Base-by-base conservation (phyloP, 2,797 vertebrate species). In the Sebastes taczanowskii region DNA sequence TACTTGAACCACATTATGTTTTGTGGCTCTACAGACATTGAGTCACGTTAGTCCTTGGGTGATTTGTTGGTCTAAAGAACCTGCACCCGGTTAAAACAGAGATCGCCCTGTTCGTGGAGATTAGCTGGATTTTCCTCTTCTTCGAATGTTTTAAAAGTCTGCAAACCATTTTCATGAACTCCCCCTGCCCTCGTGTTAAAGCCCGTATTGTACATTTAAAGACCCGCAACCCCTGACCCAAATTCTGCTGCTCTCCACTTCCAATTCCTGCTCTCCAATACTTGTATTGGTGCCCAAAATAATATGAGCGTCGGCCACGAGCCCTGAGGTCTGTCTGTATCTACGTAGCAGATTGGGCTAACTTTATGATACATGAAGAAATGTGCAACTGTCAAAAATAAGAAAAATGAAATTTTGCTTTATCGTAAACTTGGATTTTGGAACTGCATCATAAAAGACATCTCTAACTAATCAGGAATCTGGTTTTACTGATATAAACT, bases 131-230 rank as follows among this genome's bases (percentile, higher is more conserved):
- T 84, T 81, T 71, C 58, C 69, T 58, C 53, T 65, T 69, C 71
- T 88, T 82, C 35, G 67, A 82, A 78, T 84, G 72, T 87, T 93
- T 90, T 81, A 82, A 80, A 84, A 88, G 78, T 89, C 87, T 92
- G 87, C 81, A 86, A 92, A 83, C 84, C 86, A 88, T 91, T 90
- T 92, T 76, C 66, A 13, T 86, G 72, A 86, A 87, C 88, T 90
- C 84, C 75, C 70, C 83, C 78, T 87, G 87, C 71, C 78, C 86
- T 77, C 18, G 63, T 72, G 76, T 93, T 89, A 91, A 93, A 93
- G 89, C 86, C 80, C 63, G 77, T 86, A 88, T 93, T 92, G 90
- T 90, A 88, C 73, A 80, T 89, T 91, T 91, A 87, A 90, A 90
- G 83, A 89, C 69, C 71, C 5, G 46, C 77, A 84, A 90, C 88